Base-by-base conservation (phyloP, 2,888 invertebrate species). In the Diplazon laetatorius region DNA sequence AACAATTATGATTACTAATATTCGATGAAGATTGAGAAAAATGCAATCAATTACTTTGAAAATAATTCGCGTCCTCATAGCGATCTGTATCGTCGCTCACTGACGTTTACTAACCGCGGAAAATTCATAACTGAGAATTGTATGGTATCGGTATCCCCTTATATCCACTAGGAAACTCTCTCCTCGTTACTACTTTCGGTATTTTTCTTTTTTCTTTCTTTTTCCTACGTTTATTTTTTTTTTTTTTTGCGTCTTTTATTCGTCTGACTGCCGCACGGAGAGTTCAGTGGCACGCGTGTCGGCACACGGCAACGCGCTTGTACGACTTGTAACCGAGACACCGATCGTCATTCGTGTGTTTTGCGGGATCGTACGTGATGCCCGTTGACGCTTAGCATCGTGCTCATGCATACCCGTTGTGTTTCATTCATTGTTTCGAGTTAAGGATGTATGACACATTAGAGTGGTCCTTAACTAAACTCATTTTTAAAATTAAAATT, bases 41-140 rank as follows among this genome's bases (percentile, higher is more conserved):
- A 12, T 14, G 22, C 12, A 14, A 14, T 37, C 12, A 48, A 22
- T 86, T 87, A 87, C 85, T 84, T 85, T 80, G 18, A 83, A 39
- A 62, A 80, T 70, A 42, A 77, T 71, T 42, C 79, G 69, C 59
- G 68, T 74, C 78, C 75, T 83, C 87, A 86, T 87, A 78, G 30
- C 79, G 80, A 55, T 62, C 74, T 68, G 65, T 63, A 46, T 74
- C 68, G 76, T 63, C 75, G 70, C 65, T 79, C 72, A 76, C 73
- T 81, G 76, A 80, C 80, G 71, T 78, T 63, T 82, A 80, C 78
- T 84, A 78, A 78, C 80, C 82, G 72, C 84, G 82, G 80, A 83
- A 83, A 85, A 86, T 84, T 82, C 86, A 86, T 87, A 86, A 87
- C 88, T 88, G 87, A 86, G 87, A 82, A 83, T 78, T 70, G 76